Evolutionary conservation across 2,797 vertebrate genomes (phyloP).

Genomic region (Macroramphosus scolopax): DNA sequence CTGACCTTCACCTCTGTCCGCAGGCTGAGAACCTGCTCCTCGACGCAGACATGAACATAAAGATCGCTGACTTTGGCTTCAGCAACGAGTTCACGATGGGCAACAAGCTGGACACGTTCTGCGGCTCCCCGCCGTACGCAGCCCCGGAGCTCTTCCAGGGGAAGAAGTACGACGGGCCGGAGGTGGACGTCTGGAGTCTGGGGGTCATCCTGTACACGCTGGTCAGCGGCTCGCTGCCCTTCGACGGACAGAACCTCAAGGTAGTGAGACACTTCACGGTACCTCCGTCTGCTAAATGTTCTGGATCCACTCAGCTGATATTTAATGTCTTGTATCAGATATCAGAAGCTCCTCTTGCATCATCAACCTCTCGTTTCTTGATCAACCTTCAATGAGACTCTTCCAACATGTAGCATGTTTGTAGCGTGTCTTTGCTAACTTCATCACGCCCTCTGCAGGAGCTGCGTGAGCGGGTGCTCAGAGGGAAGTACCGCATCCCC

Average conservation of each 20-base stretch:
- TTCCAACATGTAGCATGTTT: too few relatives aligned
- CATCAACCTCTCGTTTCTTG: too few relatives aligned
- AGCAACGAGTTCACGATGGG: slow-evolving; percentile 97
- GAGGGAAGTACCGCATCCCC: slow-evolving; percentile 97
- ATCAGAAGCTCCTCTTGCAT: too few relatives aligned
- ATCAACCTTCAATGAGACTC: too few relatives aligned
- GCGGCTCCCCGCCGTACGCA: slow-evolving; percentile 95
- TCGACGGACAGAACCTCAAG: slow-evolving; percentile 97
- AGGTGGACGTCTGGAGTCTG: slow-evolving; percentile 98
- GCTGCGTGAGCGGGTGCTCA: slow-evolving; percentile 92
- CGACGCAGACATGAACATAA: slow-evolving; percentile 99
- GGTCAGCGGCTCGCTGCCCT: slow-evolving; percentile 96
- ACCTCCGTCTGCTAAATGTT: too few relatives aligned
- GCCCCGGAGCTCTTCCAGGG: slow-evolving; percentile 98
- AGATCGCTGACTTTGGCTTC: slow-evolving; percentile 98
- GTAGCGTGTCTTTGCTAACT: not conserved
- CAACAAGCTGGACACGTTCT: slow-evolving; percentile 98
- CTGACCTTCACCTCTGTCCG: not conserved
- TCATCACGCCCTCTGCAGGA: slow-evolving; percentile 76
- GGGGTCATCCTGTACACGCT: slow-evolving; percentile 98
- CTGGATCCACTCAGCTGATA: too few relatives aligned
- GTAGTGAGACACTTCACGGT: slow-evolving; percentile 63
- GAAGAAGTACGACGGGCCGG: slow-evolving; percentile 97
- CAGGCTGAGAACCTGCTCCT: slow-evolving; percentile 97
- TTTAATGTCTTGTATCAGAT: too few relatives aligned